Percentiles rank a stretch among this genome's conserved stretches.
Conservation (phyloP, 1,140 invertebrate species). For the Pteromalus puparum region DNA sequence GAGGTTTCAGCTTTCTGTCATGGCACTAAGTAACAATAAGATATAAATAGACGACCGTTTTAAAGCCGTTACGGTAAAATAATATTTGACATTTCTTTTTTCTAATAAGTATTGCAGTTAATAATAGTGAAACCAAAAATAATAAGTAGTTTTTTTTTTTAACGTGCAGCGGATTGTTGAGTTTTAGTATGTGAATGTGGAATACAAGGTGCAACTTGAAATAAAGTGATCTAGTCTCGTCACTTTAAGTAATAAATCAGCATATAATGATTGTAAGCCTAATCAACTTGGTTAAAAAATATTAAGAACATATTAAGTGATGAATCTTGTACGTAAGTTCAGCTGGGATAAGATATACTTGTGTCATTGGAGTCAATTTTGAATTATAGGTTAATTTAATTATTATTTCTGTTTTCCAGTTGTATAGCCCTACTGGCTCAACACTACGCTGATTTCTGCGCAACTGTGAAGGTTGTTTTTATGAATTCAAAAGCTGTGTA, state of each 20-base stretch:
- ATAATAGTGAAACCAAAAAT: neutral
- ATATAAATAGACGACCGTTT: too few relatives aligned
- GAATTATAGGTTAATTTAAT: neutral
- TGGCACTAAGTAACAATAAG: too few relatives aligned
- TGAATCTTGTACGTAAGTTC: too few relatives aligned
- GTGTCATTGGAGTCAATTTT: neutral
- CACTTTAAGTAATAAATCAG: conserved; percentile 10
- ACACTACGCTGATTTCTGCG: neutral
- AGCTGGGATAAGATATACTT: neutral
- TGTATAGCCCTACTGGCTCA: neutral
- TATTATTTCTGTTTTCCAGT: neutral
- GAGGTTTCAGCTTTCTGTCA: too few relatives aligned
- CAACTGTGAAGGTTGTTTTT: neutral
- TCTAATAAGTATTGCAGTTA: too few relatives aligned
- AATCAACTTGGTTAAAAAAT: neutral
- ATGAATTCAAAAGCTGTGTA: neutral
- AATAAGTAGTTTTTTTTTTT: neutral
- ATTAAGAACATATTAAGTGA: neutral
- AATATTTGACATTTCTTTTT: too few relatives aligned
- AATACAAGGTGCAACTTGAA: neutral
- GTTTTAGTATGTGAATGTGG: neutral
- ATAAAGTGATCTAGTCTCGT: conserved; percentile 18
- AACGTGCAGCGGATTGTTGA: neutral
- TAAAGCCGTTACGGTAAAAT: too few relatives aligned
- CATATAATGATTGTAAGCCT: conserved; percentile 23